Evolutionary conservation across 2,113 vertebrate species (phyloP).

Genomic region (Myodes glareolus): DNA sequence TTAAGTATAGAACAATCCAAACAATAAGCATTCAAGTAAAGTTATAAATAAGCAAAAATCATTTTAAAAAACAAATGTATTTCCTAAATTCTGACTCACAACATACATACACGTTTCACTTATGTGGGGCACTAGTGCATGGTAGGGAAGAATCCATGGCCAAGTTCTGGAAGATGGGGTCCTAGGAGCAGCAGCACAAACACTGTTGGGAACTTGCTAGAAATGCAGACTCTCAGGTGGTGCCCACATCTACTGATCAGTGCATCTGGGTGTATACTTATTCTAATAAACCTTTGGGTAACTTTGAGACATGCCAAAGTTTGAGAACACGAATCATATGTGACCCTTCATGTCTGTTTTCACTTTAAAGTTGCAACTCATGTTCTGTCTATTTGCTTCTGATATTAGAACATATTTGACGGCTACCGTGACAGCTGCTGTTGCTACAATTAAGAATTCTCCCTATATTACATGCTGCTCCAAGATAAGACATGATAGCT

Average conservation of each 20-base stretch:
- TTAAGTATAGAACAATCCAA: neutral
- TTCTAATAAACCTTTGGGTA: neutral
- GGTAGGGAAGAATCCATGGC: neutral
- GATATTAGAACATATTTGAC: neutral
- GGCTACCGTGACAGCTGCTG: neutral
- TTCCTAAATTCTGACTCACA: conserved; percentile 2
- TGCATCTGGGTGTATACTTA: neutral
- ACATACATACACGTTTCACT: neutral
- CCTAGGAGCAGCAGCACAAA: neutral
- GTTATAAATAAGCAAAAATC: neutral
- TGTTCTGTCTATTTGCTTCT: neutral
- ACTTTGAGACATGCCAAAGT: neutral
- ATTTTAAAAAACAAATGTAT: conserved; percentile 25
- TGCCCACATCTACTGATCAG: neutral
- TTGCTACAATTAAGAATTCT: neutral
- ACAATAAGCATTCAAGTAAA: neutral
- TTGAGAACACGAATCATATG: neutral
- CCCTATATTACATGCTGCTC: neutral
- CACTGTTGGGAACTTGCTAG: neutral
- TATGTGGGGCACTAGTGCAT: neutral
- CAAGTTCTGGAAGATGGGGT: neutral
- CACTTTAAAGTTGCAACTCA: neutral
- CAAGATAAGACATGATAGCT: neutral
- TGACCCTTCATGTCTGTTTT: neutral
- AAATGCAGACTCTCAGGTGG: neutral